A percentile compares a stretch with the other conserved stretches of the same genome.
Conservation (phyloP, 2,888 invertebrate species). For the Oasisia sp. region DNA sequence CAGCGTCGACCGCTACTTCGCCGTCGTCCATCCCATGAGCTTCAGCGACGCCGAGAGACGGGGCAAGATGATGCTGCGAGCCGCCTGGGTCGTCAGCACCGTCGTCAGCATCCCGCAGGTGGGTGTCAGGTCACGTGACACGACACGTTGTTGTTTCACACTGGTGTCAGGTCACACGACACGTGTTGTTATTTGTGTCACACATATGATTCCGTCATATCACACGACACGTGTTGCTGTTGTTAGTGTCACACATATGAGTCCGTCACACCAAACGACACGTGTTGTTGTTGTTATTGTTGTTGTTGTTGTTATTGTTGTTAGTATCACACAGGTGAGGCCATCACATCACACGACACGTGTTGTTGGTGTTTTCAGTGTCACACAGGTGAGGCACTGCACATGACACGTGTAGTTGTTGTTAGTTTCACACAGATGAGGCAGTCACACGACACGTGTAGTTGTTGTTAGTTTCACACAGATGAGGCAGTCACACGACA, state of each 20-base stretch:
- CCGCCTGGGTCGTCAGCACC: constrained; percentile 22
- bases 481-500: too few relatives aligned
- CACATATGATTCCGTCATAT: too few relatives aligned
- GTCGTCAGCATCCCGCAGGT: constrained; percentile 23
- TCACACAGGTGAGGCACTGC: constrained; percentile 14
- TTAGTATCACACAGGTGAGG: neutral
- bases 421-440: neutral
- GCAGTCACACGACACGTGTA: neutral
- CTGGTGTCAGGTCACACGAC: too few relatives aligned
- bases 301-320: neutral
- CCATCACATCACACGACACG: neutral
- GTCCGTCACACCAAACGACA: too few relatives aligned
- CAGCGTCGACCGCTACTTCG: constrained; percentile 5
- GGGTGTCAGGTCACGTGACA: too few relatives aligned
- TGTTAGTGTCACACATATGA: neutral
- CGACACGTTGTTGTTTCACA: too few relatives aligned
- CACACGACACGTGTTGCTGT: too few relatives aligned
- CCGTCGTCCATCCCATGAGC: constrained; percentile 13
- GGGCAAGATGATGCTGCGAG: constrained; percentile 18
- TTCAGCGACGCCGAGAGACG: neutral
- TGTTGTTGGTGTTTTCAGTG: neutral
- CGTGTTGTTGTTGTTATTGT: neutral
- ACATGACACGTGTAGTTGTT: neutral
- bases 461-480: neutral
- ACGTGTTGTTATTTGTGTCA: too few relatives aligned